A percentile compares a stretch with the other conserved stretches of the same genome.
Conservation (phyloP, 2,888 invertebrate genomes). For the Maniola hyperantus region DNA sequence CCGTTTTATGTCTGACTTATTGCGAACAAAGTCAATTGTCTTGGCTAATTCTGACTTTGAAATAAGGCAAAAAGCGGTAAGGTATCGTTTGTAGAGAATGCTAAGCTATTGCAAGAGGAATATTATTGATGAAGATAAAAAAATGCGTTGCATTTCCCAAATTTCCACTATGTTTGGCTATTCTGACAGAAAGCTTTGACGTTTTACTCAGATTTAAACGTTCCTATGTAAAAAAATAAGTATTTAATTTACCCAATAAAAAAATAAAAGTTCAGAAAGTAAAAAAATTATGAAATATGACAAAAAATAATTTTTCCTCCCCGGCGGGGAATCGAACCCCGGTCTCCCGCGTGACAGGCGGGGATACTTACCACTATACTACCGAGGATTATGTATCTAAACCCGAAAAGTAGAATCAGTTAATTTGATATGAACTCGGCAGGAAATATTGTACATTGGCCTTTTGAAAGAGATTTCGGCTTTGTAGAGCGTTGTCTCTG, state of each 20-base stretch:
- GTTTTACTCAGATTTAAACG: no score
- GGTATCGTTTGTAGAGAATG: conserved; percentile 19
- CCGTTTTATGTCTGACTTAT: conserved; percentile 76
- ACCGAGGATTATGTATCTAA: conserved; percentile 62
- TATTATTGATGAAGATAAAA: background rate
- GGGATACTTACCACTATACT: conserved; percentile 83
- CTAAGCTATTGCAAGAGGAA: conserved; percentile 22
- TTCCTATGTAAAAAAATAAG: no score
- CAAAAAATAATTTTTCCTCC: conserved; percentile 33
- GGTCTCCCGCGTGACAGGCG: conserved; percentile 83
- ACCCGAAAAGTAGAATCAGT: no score
- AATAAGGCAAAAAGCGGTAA: conserved; percentile 53
- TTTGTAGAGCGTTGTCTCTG: no score
- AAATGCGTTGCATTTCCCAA: no score
- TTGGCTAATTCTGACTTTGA: conserved; percentile 65
- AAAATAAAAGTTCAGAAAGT: background rate
- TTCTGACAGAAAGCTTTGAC: background rate
- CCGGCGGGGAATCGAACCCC: conserved; percentile 83
- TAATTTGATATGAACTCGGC: no score
- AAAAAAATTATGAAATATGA: background rate
- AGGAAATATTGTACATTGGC: no score
- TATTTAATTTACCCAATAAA: no score
- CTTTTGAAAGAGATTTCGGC: no score
- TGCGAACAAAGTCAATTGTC: conserved; percentile 74
- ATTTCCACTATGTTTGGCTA: no score